Percentiles rank a stretch among this genome's conserved stretches.
Conservation (phyloP, 2,797 vertebrate species). For the Hypotaenidia okinawae region DNA sequence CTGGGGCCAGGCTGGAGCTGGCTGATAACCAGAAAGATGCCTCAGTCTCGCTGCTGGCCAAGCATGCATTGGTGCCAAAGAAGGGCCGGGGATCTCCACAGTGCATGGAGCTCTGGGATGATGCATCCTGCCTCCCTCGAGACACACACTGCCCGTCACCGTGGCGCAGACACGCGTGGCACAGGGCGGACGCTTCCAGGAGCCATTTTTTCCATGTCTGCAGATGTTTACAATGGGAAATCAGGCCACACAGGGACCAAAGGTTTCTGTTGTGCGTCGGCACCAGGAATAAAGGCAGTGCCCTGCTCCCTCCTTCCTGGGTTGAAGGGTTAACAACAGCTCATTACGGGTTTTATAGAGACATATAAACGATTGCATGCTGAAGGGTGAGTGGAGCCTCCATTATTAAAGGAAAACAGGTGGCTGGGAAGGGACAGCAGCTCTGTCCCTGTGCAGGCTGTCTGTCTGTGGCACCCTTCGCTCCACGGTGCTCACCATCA, state of each 20-base stretch:
- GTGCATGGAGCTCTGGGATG: not conserved
- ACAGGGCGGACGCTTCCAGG: not conserved
- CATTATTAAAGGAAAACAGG: not conserved
- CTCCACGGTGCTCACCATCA: rapidly evolving
- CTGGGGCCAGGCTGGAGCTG: not conserved
- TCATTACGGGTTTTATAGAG: not conserved
- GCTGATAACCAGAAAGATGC: not conserved
- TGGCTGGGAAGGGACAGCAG: not conserved
- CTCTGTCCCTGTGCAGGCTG: not conserved
- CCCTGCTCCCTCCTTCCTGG: not conserved
- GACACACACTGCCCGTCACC: rapidly evolving
- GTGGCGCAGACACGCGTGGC: rapidly evolving
- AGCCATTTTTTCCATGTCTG: not conserved
- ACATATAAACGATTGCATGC: slow-evolving; percentile 31
- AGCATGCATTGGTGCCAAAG: rapidly evolving
- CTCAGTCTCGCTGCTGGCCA: rapidly evolving
- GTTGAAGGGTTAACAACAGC: slow-evolving; percentile 6
- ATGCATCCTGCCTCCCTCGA: not conserved
- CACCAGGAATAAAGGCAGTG: not conserved
- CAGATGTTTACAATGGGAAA: not conserved
- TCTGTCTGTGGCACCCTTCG: not conserved
- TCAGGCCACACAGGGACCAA: not conserved
- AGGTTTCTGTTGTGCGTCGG: not conserved
- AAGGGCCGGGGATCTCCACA: rapidly evolving
- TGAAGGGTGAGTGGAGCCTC: not conserved